A percentile compares a stretch with the other conserved stretches of the same genome.
Evolutionary conservation across 64 coral and sea anemone genomes (phyloP).

Genomic region (Stichodactyla mertensii): DNA sequence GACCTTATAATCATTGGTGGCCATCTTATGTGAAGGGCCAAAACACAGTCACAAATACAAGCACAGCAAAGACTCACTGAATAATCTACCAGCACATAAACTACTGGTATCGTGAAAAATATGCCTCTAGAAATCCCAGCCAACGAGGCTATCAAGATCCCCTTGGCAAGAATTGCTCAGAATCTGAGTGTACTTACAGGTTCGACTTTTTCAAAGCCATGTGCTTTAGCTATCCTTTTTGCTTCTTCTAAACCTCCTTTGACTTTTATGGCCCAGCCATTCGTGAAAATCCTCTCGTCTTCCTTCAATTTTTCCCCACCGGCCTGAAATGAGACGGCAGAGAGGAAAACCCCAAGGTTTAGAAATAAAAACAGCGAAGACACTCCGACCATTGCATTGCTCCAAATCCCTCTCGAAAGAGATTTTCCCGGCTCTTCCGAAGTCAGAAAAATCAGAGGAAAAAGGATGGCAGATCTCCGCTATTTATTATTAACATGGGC

Average conservation of each 20-base stretch:
- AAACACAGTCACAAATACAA: slow-evolving; percentile 27
- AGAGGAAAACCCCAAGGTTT: slow-evolving; percentile 64
- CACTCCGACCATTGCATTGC: slow-evolving; percentile 76
- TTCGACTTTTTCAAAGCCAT: slow-evolving; percentile 94
- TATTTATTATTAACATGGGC: slow-evolving; percentile 74
- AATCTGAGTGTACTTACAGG: slow-evolving; percentile 41
- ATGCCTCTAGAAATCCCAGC: background rate
- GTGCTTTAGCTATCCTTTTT: slow-evolving; percentile 74
- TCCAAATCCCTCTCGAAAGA: slow-evolving; percentile 45
- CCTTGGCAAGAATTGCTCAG: background rate
- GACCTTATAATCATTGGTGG: background rate
- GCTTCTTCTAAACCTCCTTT: slow-evolving; percentile 76
- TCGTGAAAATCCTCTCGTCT: slow-evolving; percentile 75
- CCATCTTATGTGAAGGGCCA: slow-evolving; percentile 23
- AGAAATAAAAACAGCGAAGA: slow-evolving; percentile 6
- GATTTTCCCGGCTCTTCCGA: slow-evolving; percentile 47
- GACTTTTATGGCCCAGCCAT: slow-evolving; percentile 93
- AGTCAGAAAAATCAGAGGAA: slow-evolving; percentile 53
- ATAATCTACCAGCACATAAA: slow-evolving; percentile 12
- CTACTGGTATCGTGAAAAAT: slow-evolving; percentile 22
- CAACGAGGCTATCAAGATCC: background rate
- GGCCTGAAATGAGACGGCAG: slow-evolving; percentile 30
- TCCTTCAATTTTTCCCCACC: slow-evolving; percentile 31
- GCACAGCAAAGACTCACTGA: slow-evolving; percentile 4
- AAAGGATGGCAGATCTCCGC: slow-evolving; percentile 46